These are phyloP conservation scores for Scolanthus callimorphus DNA, from an alignment of 92 coral and sea anemone species.

Conservation along the genomic window DNA sequence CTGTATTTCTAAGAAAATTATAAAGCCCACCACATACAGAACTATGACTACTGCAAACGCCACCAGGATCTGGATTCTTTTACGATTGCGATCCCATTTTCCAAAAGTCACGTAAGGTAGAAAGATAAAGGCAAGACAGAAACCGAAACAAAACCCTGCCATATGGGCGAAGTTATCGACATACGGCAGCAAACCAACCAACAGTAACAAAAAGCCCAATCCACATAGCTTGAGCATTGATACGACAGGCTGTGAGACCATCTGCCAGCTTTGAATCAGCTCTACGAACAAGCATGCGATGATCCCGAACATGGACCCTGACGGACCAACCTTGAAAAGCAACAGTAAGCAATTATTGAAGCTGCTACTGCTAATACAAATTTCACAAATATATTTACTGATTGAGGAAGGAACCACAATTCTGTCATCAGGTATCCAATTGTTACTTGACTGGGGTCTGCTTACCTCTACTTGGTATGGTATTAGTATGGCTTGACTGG, in stretches of 20 bases:
- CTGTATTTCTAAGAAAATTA: slow-evolving; percentile 75
- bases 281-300: slow-evolving; percentile 93
- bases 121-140: slow-evolving; percentile 77
- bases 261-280: slow-evolving; percentile 96
- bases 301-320: slow-evolving; percentile 94
- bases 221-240: slow-evolving; percentile 81
- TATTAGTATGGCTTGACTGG: too few relatives aligned
- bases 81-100: slow-evolving; percentile 85
- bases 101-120: slow-evolving; percentile 90
- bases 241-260: slow-evolving; percentile 60
- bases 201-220: slow-evolving; percentile 58
- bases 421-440: too few relatives aligned
- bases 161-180: slow-evolving; percentile 99
- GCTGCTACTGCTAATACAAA: too few relatives aligned
- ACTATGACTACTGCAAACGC: slow-evolving; percentile 55
- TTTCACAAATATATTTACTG: too few relatives aligned
- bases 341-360: too few relatives aligned
- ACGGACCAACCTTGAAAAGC: slow-evolving; percentile 96
- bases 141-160: slow-evolving; percentile 92
- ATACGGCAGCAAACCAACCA: slow-evolving; percentile 91
- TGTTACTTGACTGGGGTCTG: too few relatives aligned
- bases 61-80: slow-evolving; percentile 77
- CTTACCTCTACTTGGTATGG: too few relatives aligned
- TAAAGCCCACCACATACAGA: slow-evolving; percentile 61
- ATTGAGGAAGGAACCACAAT: too few relatives aligned